Evolutionary conservation across 2,797 vertebrate species (phyloP).

Genomic region (Crocodylus rhombifer): DNA sequence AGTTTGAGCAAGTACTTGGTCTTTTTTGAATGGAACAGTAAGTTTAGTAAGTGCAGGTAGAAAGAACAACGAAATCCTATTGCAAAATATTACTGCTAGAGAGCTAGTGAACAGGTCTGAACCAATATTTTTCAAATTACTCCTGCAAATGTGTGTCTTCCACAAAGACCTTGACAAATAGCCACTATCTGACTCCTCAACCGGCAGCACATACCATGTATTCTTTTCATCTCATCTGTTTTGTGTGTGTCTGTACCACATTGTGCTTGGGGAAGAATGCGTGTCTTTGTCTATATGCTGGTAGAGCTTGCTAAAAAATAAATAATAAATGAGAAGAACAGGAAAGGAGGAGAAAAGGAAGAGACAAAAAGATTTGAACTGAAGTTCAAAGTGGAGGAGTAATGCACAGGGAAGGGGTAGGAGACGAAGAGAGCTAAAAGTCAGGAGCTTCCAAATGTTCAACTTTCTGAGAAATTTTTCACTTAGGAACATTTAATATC

Average conservation of each 20-base stretch:
- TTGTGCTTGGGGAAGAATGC: not conserved
- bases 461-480: not conserved
- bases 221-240: not conserved
- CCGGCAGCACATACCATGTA: not conserved
- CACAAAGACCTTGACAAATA: not conserved
- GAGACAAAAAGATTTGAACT: not conserved
- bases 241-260: fast-evolving
- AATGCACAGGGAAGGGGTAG: not conserved
- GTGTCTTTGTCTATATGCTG: not conserved
- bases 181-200: not conserved
- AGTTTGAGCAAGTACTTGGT: not conserved
- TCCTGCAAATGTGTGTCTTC: not conserved
- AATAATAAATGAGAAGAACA: not conserved
- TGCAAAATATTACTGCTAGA: not conserved
- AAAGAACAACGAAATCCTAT: not conserved
- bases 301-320: not conserved
- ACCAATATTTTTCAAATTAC: not conserved
- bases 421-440: not conserved
- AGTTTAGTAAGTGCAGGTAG: not conserved
- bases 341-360: slow-evolving; percentile 12
- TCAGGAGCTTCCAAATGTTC: not conserved
- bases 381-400: not conserved
- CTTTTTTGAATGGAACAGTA: not conserved
- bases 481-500: not conserved
- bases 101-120: not conserved